Conservation (phyloP, 2,888 invertebrate genomes). For the Tenthredo notha region DNA sequence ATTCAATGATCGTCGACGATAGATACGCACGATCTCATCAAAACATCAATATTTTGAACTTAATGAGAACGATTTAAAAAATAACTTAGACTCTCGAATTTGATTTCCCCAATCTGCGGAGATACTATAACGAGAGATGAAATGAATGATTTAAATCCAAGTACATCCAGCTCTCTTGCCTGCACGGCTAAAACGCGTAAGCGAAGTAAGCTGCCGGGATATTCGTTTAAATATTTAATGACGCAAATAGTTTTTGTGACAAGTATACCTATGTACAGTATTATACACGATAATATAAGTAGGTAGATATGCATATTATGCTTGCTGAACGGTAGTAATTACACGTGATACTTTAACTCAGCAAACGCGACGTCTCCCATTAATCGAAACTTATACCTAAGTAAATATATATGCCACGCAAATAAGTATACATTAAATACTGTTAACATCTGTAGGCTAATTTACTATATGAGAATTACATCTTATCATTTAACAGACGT, state of each 20-base stretch:
- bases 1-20: neutral
- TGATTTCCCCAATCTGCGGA: neutral
- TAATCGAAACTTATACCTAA: neutral
- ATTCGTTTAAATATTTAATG: neutral
- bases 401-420: neutral
- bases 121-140: neutral
- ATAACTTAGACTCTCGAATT: neutral
- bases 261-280: neutral
- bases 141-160: neutral
- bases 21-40: neutral
- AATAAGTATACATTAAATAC: too few species aligned
- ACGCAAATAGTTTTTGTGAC: conserved; percentile 10
- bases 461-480: neutral
- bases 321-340: neutral
- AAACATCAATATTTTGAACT: neutral
- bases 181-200: neutral
- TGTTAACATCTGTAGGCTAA: neutral
- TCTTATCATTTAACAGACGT: too few species aligned
- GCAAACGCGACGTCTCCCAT: neutral
- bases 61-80: neutral
- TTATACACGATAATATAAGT: neutral
- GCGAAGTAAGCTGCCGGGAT: neutral
- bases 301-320: neutral
- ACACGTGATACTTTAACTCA: neutral
- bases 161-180: too few species aligned